Evolutionary conservation across 2,888 invertebrate species (phyloP).

Genomic region (Dynastes hyllus): DNA sequence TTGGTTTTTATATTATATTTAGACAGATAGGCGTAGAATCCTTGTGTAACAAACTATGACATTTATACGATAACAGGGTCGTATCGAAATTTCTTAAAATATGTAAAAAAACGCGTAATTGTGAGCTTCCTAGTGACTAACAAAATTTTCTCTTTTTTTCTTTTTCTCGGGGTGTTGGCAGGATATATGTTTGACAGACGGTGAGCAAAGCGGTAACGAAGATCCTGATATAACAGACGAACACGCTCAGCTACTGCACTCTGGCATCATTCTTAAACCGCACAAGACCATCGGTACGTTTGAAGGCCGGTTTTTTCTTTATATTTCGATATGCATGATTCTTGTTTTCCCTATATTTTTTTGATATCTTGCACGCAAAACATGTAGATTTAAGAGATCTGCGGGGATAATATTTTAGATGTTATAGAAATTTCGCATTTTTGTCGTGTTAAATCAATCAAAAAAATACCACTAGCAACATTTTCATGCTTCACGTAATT

Average conservation of each 20-base stretch:
- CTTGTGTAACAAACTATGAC: conserved; percentile 5
- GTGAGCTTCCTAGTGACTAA: conserved; percentile 45
- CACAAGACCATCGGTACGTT: conserved; percentile 69
- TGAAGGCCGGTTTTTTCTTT: conserved; percentile 33
- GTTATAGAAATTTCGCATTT: no score
- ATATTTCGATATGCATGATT: conserved; percentile 11
- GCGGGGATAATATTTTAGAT: no score
- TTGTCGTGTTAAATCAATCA: no score
- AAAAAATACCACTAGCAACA: no score
- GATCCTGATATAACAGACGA: conserved; percentile 83
- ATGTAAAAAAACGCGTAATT: conserved; percentile 15
- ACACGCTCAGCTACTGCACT: conserved; percentile 79
- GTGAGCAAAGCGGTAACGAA: conserved; percentile 75
- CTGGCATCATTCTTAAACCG: conserved; percentile 69
- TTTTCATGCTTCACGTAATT: no score
- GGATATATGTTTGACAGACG: conserved; percentile 77
- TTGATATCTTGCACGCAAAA: no score
- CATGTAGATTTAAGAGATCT: no score
- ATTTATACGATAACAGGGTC: conserved; percentile 6
- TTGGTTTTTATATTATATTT: no score
- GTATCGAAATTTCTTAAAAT: neutral
- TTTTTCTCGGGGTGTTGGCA: conserved; percentile 60
- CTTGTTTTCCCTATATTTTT: no score
- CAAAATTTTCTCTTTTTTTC: conserved; percentile 41
- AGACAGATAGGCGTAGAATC: no score